phyloP scores from a whole-genome alignment of 2,888 invertebrate genomes.

The Xestoiulus laeticollis region DNA sequence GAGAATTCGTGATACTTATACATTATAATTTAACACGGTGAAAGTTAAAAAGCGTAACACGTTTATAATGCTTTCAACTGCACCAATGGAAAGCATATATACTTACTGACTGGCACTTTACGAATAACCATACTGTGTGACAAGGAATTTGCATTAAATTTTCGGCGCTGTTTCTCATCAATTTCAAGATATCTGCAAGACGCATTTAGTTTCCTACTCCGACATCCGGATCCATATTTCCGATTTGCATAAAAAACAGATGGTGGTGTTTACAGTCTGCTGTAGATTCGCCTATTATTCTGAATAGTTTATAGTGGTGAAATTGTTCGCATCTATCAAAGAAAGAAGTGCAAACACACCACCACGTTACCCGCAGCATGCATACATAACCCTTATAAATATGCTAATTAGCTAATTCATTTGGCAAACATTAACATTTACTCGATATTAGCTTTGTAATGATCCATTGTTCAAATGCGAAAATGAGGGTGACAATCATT shows the following conservation, averaged over 20 bases:
- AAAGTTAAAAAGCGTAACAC: too few species aligned
- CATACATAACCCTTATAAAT: neutral
- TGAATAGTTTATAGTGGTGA: neutral
- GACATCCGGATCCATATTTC: constrained; percentile 13
- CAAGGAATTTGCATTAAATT: constrained; percentile 3
- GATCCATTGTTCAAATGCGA: constrained; percentile 34
- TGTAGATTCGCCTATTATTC: neutral
- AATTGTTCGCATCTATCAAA: neutral
- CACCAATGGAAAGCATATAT: neutral
- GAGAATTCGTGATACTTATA: too few species aligned
- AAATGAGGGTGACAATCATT: neutral
- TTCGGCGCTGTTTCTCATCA: neutral
- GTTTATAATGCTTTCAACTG: neutral
- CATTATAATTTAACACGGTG: too few species aligned
- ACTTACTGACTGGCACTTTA: neutral
- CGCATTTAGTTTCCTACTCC: constrained; percentile 1
- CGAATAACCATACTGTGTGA: neutral
- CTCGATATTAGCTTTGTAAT: constrained; percentile 34
- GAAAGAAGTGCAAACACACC: constrained; percentile 28
- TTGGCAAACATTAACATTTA: constrained; percentile 22
- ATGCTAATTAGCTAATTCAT: constrained; percentile 23
- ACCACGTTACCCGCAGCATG: neutral
- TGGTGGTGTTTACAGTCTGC: constrained; percentile 6
- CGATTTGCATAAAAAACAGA: constrained; percentile 34
- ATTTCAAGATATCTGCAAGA: neutral